Percentiles rank a stretch among this genome's conserved stretches.
Evolutionary conservation across 2,113 vertebrate species (phyloP).

Genomic region (Percina caprodes): DNA sequence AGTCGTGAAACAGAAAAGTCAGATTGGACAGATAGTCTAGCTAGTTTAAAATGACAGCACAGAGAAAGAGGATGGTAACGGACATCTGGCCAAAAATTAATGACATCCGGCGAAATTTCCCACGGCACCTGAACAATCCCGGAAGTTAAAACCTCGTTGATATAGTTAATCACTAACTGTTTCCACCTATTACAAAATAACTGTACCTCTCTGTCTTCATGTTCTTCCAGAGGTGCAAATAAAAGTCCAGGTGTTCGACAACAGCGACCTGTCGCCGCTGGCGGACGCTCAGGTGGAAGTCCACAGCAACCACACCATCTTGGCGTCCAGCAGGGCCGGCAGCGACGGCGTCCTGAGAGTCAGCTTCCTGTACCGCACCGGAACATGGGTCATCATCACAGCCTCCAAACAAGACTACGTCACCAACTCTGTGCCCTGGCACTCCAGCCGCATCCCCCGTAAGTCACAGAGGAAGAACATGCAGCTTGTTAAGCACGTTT

Average conservation of each 20-base stretch:
- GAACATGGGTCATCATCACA: conserved; percentile 89
- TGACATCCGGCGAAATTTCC: too few relatives aligned
- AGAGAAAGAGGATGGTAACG: too few relatives aligned
- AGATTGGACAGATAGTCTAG: too few relatives aligned
- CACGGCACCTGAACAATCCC: too few relatives aligned
- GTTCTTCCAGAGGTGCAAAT: conserved; percentile 90
- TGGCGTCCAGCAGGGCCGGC: conserved; percentile 87
- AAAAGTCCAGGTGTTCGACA: conserved; percentile 96
- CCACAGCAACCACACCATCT: conserved; percentile 89
- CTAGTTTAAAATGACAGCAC: too few relatives aligned
- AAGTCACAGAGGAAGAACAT: conserved; percentile 74
- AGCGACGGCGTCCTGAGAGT: conserved; percentile 86
- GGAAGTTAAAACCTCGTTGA: too few relatives aligned
- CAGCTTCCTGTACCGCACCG: conserved; percentile 89
- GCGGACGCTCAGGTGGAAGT: conserved; percentile 87
- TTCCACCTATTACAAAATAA: rapidly evolving
- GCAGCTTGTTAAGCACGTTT: not conserved
- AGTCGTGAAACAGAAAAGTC: too few relatives aligned
- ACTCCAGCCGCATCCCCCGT: conserved; percentile 92
- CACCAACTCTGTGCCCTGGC: conserved; percentile 95
- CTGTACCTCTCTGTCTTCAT: not conserved
- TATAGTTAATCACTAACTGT: not conserved
- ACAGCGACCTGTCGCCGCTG: conserved; percentile 91
- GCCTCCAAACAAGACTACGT: conserved; percentile 92
- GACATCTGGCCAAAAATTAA: too few relatives aligned